Conservation (phyloP, 2,888 invertebrate species). For the Sinhomidia bicolor region DNA sequence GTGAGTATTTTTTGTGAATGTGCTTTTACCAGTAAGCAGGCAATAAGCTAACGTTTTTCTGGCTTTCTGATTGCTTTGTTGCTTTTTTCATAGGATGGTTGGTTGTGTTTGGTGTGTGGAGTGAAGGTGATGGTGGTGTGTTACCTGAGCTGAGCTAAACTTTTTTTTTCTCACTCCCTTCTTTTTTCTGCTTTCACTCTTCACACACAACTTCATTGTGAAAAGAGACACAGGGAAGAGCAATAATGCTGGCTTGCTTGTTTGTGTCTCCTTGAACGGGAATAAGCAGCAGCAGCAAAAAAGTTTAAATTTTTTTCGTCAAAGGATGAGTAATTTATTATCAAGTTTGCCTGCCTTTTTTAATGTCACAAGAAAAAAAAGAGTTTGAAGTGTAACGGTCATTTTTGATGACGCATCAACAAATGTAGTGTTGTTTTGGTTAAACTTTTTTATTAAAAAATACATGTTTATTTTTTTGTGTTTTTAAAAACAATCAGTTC, state of each 20-base stretch:
- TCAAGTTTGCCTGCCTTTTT: slow-evolving; percentile 15
- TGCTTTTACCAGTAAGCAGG: no score
- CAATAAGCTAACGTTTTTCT: not conserved
- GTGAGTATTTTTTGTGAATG: no score
- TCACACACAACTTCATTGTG: slow-evolving; percentile 37
- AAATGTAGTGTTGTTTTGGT: not conserved
- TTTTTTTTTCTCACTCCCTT: slow-evolving; percentile 45
- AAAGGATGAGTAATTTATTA: slow-evolving; percentile 26
- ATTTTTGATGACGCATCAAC: not conserved
- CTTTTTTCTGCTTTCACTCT: slow-evolving; percentile 44
- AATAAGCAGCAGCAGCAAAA: not conserved
- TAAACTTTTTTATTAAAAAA: not conserved
- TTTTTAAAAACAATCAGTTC: slow-evolving; percentile 49
- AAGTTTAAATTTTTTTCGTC: not conserved
- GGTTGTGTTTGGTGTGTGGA: not conserved
- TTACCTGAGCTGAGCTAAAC: slow-evolving; percentile 41
- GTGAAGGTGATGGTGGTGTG: no score
- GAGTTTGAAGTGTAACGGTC: not conserved
- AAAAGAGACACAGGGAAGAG: slow-evolving; percentile 12
- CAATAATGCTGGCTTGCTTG: not conserved
- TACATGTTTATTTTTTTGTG: not conserved
- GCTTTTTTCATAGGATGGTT: not conserved
- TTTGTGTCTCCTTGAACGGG: not conserved
- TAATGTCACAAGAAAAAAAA: no score
- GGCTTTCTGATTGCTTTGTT: slow-evolving; percentile 53